Base-by-base conservation (phyloP, 1,140 invertebrate genomes). In the Callitettix versicolor region DNA sequence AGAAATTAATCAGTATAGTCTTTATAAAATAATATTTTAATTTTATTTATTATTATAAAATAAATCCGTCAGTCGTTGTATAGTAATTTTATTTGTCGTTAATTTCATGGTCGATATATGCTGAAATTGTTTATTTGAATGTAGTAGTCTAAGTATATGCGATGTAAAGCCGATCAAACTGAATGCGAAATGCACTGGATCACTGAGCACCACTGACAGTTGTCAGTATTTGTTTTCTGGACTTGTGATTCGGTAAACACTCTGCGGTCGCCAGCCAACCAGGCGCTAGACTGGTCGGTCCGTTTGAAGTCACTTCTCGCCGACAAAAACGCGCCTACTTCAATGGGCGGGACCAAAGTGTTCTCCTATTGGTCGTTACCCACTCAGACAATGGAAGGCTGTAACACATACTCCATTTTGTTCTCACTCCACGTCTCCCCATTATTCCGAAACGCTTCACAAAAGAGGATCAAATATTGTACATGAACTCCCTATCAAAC, bases 221-320 rank as follows among this genome's bases (percentile, higher is more conserved):
- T 15, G 15, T 51, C 26, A 18, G 21, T 51, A 17, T 51, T 51
- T 51, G 48, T 51, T 51, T 51, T 51, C 48, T 51, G 48, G 46
- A 12, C 47, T 14, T 51, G 34, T 51, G 48, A 51, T 51, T 51
- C 48, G 48, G 22, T 34, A 51, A 51, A 48, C 24, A 26, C 3
- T 30, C 48, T n/a, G 30, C 48, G 20, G 30, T 38, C 21, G n/a
- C 20, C 7, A 34, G 24, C 48, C 48, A 51, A 51, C 48, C 48
- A 51, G 48, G 11, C 48, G 34, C 48, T n/a, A 3, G 33, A 51
- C 48, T 51, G 48, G 14, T 36, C 48, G 48, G 48, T 20, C n/a
- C 26, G 33, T 51, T 51, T 51, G 48, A 51, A 51, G 48, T 51
- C 30, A 3, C 34, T 6, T n/a, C 33, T n/a, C 22, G 4, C 17